phyloP scores from a whole-genome alignment of 2,113 vertebrate species.

The Pterophyllum scalare region DNA sequence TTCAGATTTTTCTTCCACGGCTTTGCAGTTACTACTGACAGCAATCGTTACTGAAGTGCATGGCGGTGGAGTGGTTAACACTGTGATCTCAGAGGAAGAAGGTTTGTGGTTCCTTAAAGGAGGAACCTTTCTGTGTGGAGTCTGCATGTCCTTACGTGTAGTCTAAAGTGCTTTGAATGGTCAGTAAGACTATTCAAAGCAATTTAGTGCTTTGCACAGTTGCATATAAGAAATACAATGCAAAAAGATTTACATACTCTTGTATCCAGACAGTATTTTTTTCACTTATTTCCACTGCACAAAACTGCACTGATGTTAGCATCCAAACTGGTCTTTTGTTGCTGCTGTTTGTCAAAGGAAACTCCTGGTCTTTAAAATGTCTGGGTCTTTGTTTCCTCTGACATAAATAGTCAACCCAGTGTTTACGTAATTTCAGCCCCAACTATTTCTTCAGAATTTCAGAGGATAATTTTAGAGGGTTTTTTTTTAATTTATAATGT shows the following conservation, averaged over 20 bases:
- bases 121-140: too few species aligned
- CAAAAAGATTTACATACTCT: neutral
- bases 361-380: neutral
- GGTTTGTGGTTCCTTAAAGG: too few species aligned
- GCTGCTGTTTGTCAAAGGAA: neutral
- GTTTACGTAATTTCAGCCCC: slow-evolving; percentile 24
- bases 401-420: neutral
- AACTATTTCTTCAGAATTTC: neutral
- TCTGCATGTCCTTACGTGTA: neutral
- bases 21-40: too few species aligned
- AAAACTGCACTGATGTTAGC: neutral
- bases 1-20: too few species aligned
- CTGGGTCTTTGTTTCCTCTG: neutral
- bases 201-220: too few species aligned
- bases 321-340: neutral
- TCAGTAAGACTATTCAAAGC: neutral
- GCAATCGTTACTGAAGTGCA: too few species aligned
- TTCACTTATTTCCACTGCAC: neutral
- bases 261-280: too few species aligned
- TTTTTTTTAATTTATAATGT: neutral
- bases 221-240: too few species aligned
- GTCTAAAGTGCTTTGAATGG: neutral
- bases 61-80: too few species aligned
- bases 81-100: too few species aligned
- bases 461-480: slow-evolving; percentile 9